Evolutionary conservation across 2,113 vertebrate genomes (phyloP).

Genomic region (Lagopus muta): DNA sequence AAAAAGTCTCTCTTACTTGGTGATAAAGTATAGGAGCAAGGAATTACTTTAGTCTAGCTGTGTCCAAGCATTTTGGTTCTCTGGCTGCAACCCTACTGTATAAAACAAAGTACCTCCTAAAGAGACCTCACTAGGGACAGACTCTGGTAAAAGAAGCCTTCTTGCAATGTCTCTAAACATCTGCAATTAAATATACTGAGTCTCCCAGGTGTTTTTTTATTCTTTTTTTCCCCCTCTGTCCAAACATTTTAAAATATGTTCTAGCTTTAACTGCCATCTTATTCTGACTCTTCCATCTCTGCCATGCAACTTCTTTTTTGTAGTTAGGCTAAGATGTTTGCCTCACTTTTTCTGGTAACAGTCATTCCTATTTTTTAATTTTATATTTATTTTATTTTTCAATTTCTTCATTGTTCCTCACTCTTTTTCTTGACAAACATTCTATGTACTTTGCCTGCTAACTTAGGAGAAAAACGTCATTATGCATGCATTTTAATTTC

Average conservation of each 20-base stretch:
- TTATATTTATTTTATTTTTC: not conserved
- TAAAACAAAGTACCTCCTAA: not conserved
- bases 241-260: not conserved
- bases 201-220: not conserved
- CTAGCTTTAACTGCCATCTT: not conserved
- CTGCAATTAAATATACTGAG: not conserved
- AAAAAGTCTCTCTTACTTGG: not conserved
- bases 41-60: not conserved
- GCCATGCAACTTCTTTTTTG: not conserved
- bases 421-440: not conserved
- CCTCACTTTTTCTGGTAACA: not conserved
- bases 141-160: not conserved
- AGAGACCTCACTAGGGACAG: not conserved
- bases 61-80: not conserved
- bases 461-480: not conserved
- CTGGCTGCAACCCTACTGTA: not conserved
- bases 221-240: not conserved
- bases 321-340: not conserved
- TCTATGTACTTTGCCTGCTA: not conserved
- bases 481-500: conserved; percentile 8
- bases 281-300: not conserved
- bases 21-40: not conserved
- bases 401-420: not conserved
- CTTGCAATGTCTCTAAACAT: not conserved
- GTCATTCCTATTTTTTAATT: not conserved